A percentile compares a stretch with the other conserved stretches of the same genome.
Conservation (phyloP, 2,113 vertebrate genomes). For the Ailuropoda melanoleuca region DNA sequence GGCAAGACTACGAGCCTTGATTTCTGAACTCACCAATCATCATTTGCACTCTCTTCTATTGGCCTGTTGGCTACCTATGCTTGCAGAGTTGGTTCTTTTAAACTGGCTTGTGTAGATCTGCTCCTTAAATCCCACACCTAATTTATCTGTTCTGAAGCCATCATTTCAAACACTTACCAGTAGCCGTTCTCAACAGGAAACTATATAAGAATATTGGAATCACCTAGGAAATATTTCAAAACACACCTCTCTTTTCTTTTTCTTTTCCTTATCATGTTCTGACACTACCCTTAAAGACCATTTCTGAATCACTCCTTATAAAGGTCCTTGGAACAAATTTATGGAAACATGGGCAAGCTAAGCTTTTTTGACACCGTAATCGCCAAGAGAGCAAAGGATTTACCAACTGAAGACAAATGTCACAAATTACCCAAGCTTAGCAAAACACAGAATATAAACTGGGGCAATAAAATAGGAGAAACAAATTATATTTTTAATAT, state of each 20-base stretch:
- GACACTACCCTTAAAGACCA: background rate
- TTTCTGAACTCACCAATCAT: background rate
- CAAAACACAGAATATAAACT: conserved; percentile 37
- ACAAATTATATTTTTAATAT: conserved; percentile 55
- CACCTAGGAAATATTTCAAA: background rate
- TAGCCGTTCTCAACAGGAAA: background rate
- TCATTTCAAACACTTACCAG: background rate
- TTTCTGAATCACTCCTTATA: background rate
- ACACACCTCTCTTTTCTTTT: background rate
- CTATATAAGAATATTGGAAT: background rate
- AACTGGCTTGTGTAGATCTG: background rate
- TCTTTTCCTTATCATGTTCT: background rate
- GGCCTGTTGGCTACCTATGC: background rate
- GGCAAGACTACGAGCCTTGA: background rate
- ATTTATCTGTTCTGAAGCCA: background rate
- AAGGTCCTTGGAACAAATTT: background rate
- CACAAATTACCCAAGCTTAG: conserved; percentile 7
- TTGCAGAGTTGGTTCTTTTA: background rate
- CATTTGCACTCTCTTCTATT: conserved; percentile 4
- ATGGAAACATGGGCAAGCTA: background rate
- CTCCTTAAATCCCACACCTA: background rate
- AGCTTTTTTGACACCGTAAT: background rate
- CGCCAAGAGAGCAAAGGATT: background rate
- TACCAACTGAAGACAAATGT: background rate
- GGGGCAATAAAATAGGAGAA: conserved; percentile 32